Evolutionary conservation across 2,797 vertebrate species (phyloP).

Genomic region (Sarcophilus harrisii): DNA sequence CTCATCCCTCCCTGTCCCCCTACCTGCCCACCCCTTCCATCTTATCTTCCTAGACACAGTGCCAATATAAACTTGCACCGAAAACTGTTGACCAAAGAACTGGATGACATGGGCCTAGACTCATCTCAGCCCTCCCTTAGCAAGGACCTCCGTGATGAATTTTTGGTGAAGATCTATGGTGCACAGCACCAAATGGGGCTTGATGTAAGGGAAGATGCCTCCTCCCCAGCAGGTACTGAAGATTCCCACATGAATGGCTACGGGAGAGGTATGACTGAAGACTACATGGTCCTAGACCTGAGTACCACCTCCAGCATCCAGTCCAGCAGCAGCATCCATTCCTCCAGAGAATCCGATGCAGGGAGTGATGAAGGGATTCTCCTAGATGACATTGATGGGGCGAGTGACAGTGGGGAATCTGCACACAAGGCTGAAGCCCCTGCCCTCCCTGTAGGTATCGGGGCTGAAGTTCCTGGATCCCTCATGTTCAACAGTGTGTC

Average conservation of each 20-base stretch:
- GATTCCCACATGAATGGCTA: constrained; percentile 93
- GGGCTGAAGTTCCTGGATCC: constrained; percentile 87
- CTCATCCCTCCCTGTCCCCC: constrained; percentile 76
- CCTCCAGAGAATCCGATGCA: constrained; percentile 95
- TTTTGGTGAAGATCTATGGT: constrained; percentile 92
- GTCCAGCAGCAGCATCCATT: constrained; percentile 97
- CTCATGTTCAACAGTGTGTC: constrained; percentile 91
- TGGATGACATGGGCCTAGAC: constrained; percentile 98
- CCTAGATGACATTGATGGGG: constrained; percentile 94
- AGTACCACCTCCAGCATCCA: constrained; percentile 97
- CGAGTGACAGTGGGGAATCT: constrained; percentile 95
- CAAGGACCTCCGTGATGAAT: constrained; percentile 93
- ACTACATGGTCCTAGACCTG: constrained; percentile 97
- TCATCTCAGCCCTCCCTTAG: constrained; percentile 95
- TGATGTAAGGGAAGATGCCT: constrained; percentile 89
- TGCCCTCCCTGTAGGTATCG: constrained; percentile 84
- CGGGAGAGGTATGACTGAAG: constrained; percentile 89
- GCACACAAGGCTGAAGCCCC: constrained; percentile 86
- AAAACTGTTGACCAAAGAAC: constrained; percentile 99
- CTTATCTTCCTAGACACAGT: constrained; percentile 94
- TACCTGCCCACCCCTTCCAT: constrained; percentile 75
- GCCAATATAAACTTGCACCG: constrained; percentile 99
- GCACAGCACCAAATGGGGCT: constrained; percentile 89
- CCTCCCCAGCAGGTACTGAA: constrained; percentile 91
- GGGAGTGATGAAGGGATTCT: constrained; percentile 98